Percentiles rank a stretch among this genome's conserved stretches.
phyloP scores from a whole-genome alignment of 53 echinoderm and acorn worm genomes.

The Holothuria leucospilota region DNA sequence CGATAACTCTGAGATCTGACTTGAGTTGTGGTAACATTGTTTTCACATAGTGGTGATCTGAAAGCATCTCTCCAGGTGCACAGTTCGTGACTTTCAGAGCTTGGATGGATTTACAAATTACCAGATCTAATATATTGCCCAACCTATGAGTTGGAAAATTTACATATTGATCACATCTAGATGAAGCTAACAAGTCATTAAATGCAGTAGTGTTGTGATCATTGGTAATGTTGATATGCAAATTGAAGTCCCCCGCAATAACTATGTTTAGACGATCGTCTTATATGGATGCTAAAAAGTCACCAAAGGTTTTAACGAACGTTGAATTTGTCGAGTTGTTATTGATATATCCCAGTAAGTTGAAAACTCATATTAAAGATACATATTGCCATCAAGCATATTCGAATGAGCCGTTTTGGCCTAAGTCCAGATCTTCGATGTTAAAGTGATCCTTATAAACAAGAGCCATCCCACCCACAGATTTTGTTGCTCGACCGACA shows the following conservation, averaged over 20 bases:
- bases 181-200: neutral
- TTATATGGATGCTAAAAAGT: neutral
- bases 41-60: too few relatives aligned
- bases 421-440: neutral
- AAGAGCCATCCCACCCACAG: neutral
- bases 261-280: neutral
- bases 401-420: neutral
- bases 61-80: neutral
- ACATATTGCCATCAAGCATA: neutral
- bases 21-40: neutral
- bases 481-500: neutral
- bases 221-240: too few relatives aligned
- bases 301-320: neutral
- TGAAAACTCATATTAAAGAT: neutral
- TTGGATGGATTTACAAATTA: neutral
- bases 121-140: neutral
- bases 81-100: too few relatives aligned
- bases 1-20: too few relatives aligned
- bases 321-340: neutral
- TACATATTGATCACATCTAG: too few relatives aligned
- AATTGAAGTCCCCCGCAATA: too few relatives aligned
- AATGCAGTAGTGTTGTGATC: too few relatives aligned
- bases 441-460: neutral
- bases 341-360: neutral
- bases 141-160: neutral